Evolutionary conservation across 2,888 invertebrate species (phyloP).

Genomic region (Notodonta ziczac): DNA sequence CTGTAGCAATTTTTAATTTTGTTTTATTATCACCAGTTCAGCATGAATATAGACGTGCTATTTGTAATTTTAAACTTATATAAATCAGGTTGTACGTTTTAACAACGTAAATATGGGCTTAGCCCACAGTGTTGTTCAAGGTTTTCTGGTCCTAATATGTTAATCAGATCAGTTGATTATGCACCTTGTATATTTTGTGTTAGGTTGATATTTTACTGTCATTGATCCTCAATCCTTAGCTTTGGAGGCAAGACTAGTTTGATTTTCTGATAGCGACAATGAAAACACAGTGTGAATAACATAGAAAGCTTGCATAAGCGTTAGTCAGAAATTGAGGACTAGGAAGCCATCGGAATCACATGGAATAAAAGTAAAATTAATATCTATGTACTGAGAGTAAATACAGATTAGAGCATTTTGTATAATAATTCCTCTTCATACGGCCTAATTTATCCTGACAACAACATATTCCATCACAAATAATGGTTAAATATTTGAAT

Average conservation of each 20-base stretch:
- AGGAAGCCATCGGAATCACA: slow-evolving; percentile 23
- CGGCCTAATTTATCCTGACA: too few species aligned
- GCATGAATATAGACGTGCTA: neutral
- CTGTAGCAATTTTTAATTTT: neutral
- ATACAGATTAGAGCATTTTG: neutral
- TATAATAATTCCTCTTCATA: neutral
- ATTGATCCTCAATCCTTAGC: too few species aligned
- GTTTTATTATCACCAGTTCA: neutral
- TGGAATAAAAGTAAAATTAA: slow-evolving; percentile 9
- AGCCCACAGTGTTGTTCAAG: neutral
- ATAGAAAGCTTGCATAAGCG: slow-evolving; percentile 31
- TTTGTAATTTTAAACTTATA: neutral
- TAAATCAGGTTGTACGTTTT: neutral
- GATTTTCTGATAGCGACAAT: neutral
- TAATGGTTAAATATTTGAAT: neutral
- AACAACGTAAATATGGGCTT: neutral
- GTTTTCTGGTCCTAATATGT: neutral
- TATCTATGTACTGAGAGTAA: neutral
- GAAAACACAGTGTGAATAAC: slow-evolving; percentile 6
- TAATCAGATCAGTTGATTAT: too few species aligned
- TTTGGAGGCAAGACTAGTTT: too few species aligned
- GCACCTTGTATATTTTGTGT: too few species aligned
- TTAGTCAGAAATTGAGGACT: slow-evolving; percentile 25
- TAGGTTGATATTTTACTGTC: too few species aligned
- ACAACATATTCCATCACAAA: too few species aligned